phyloP scores from a whole-genome alignment of 2,113 vertebrate species.

The Ctenodactylus gundi region DNA sequence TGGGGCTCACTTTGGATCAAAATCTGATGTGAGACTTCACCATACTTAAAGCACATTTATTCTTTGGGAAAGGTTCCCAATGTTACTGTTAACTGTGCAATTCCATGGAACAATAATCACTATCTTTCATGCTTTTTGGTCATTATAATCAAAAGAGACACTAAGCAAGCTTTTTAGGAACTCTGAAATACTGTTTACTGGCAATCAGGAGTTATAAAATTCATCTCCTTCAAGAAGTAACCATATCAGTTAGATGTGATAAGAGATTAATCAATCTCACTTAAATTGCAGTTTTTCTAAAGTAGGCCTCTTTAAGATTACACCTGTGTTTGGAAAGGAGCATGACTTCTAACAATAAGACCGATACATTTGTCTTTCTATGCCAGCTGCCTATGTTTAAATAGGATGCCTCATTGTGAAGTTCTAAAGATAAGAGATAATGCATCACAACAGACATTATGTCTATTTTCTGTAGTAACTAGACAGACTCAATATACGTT shows the following conservation, averaged over 20 bases:
- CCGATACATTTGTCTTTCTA: background rate
- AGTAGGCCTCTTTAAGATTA: background rate
- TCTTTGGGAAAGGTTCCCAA: background rate
- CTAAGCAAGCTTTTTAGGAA: background rate
- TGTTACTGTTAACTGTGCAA: background rate
- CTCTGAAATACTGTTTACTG: background rate
- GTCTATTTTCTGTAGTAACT: background rate
- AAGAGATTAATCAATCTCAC: background rate
- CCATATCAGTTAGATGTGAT: background rate
- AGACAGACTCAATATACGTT: background rate
- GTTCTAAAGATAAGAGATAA: background rate
- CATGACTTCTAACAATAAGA: background rate
- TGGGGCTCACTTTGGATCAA: background rate
- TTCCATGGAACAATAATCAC: background rate
- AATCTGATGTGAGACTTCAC: background rate
- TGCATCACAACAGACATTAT: background rate
- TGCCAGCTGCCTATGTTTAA: background rate
- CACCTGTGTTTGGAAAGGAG: background rate
- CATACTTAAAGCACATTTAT: background rate
- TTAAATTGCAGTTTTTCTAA: background rate
- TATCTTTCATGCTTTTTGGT: background rate
- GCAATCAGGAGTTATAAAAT: background rate
- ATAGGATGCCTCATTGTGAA: background rate
- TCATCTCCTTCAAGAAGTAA: background rate
- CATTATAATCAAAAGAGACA: background rate